Evolutionary conservation across 1,140 invertebrate genomes (phyloP), one percentile per base, ranked within the genome.

Genomic region (Caenorhabditis remanei): DNA sequence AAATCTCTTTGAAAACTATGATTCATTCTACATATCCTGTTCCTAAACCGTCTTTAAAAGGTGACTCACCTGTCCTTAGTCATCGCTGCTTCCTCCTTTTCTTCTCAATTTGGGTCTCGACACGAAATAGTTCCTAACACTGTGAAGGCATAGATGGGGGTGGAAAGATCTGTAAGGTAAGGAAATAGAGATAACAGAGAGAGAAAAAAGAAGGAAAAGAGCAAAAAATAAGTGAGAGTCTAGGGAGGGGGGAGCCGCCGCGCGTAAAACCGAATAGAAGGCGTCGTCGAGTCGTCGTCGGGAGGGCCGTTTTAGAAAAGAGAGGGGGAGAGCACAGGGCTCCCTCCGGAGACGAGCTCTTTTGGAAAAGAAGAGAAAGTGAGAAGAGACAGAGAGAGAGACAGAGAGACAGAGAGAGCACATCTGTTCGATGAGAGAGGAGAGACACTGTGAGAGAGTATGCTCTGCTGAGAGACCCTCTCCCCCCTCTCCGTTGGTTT

Each of bases 51-150:
- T 2, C 3, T 55, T 55, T 55, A 11, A 55, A 32, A 32, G 32
- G 2, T 21, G 46, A 50, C 71, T 79, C 46, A 79, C 71, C 71
- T 79, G 24, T 85, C 84, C 61, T 85, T 85, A 43, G 84, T 85
- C 84, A 85, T 85, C 9, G 50, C 50, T 5, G 7, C 53, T 14
- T 40, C 16, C 4, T 16, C 53, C 46, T 9, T 50, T 71, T 71
- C 19, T 14, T 58, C 55, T 58, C 9, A 53, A 53, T 2, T 1
- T 46, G 41, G 43, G 40, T 50, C 40, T 79, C 71, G 40, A 65
- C 61, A 65, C 61, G 61, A 41, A 67, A 67, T 16, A 83, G 46
- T 53, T 55, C 48, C 32, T 58, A 43, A 83, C 48, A 58, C 41
- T 58, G 32, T 19, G 79, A 56, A 32, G 48, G 50, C 79, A 56